Evolutionary conservation across 2,113 vertebrate genomes (phyloP), one percentile per base, ranked within the genome.

Genomic region (Catharus bicknelli): DNA sequence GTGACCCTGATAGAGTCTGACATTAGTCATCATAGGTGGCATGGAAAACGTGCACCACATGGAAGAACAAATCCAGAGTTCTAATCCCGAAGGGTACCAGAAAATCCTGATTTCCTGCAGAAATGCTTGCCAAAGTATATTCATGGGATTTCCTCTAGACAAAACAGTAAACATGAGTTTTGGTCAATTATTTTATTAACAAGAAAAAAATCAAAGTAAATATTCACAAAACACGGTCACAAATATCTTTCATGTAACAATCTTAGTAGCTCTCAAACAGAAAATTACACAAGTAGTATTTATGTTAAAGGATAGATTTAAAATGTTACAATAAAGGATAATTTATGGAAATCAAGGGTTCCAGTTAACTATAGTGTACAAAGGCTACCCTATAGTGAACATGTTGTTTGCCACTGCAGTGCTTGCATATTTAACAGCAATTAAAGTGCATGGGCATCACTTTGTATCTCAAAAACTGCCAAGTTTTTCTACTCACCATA

Each of bases 11-110:
- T 69, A 76, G 77, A 63, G 25, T 88, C 73, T 94, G 92, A 92
- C 95, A 94, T 73, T 67, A 91, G 86, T 77, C 93, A 85, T 89
- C 84, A 93, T 73, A 89, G 90, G 87, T 89, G 92, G 91, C 30
- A 6, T 73, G 47, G 91, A 90, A 96, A 95, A 89, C 84, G 80
- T 69, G 84, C 84, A 74, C 89, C 86, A 91, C 81, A 87, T 76
- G 84, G 84, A 94, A 95, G 89, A 90, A 76, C 50, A 90, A 94
- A 94, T 57, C 58, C 74, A 73, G 58, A 89, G 29, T 36, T 93
- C 47, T 76, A 82, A 87, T 85, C 81, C 83, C 16, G 0, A 81
- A 89, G 84, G 67, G 58, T 43, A 69, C 54, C 7, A 69, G 74
- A 92, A 93, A 89, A 89, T 66, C 45, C 89, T 87, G 69, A 76